Percentiles rank a stretch among this genome's conserved stretches.
These are phyloP conservation scores for Parambassis ranga DNA, from an alignment of 2,797 vertebrate species.

Conservation along the genomic window DNA sequence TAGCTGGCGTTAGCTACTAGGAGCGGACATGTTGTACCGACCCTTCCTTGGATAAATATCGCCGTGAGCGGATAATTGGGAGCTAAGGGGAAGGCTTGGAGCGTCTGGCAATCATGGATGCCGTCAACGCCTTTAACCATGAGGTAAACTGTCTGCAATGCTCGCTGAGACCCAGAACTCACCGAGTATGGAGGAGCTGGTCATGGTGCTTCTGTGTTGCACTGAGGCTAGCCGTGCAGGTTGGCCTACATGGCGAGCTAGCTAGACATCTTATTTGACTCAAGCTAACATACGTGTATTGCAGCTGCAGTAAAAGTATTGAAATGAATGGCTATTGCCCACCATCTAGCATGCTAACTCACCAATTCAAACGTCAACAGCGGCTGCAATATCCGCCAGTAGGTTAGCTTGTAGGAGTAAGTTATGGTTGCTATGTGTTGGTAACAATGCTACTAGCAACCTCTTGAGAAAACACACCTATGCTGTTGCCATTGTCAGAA, in stretches of 20 bases:
- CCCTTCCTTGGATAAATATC: slow-evolving; percentile 68
- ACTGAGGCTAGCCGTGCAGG: slow-evolving; percentile 35
- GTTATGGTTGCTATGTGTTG: slow-evolving; percentile 1
- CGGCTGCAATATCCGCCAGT: background rate
- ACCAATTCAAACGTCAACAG: background rate
- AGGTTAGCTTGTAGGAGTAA: slow-evolving; percentile 21
- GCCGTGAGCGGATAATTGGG: slow-evolving; percentile 50
- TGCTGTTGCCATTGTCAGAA: background rate
- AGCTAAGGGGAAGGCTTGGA: slow-evolving; percentile 25
- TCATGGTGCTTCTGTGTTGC: slow-evolving; percentile 49
- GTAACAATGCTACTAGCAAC: background rate
- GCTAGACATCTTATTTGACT: slow-evolving; percentile 8
- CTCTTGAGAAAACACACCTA: background rate
- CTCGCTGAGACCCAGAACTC: slow-evolving; percentile 2
- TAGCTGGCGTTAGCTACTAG: slow-evolving; percentile 67
- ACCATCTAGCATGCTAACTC: background rate
- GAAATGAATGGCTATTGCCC: background rate
- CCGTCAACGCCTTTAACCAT: slow-evolving; percentile 85
- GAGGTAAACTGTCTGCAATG: slow-evolving; percentile 70
- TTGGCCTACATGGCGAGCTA: slow-evolving; percentile 42
- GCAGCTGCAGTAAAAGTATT: background rate
- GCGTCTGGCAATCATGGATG: slow-evolving; percentile 79
- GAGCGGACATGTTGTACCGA: slow-evolving; percentile 85
- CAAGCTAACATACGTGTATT: background rate
- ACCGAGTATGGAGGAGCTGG: slow-evolving; percentile 36